Base-by-base conservation (phyloP, 2,888 invertebrate species). In the Esperia sulphurella region DNA sequence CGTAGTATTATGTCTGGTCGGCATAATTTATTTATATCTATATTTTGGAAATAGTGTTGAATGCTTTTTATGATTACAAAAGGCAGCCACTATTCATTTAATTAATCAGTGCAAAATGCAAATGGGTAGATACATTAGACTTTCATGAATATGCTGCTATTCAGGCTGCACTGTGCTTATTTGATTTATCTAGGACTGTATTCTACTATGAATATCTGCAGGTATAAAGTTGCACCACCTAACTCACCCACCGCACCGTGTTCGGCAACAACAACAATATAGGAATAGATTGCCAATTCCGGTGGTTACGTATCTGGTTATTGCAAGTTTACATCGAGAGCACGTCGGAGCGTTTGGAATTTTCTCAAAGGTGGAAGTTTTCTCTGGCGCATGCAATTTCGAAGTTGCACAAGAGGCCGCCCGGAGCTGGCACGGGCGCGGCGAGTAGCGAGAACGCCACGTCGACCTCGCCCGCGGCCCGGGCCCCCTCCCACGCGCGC, bases 361-460 rank as follows among this genome's bases (percentile, higher is more conserved):
- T 79, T 75, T 80, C 79, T 75, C 80, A 79, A 79, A 82, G 80
- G 79, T 81, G 63, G 71, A 82, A 83, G 77, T 82, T 84, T 85
- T 80, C 73, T 78, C 71, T 65, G 72, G 71, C 72, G 69, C 74
- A 75, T 79, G 81, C 81, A 83, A 84, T 84, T 80, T 79, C 60
- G 68, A 82, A 83, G 79, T 83, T 83, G 68, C 68, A 73, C 71
- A 65, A 70, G 73, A 72, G 71, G 70, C 63, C 65, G 68, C 60
- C 59, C 62, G 63, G 59, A 55, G 55, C 55, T 53, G 59, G 51
- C 55, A 48, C 63, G 62, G 52, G 49, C 58, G 61, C 56, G 56
- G 58, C 62, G 62, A 55, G 54, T 51, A 12, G 37, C 37, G 12
- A 12, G 13, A n/a, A 40, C 38, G 21, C 21, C 21, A 5, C 45